These are phyloP conservation scores for Anoplopoma fimbria DNA, from an alignment of 2,113 vertebrate species.

Conservation along the genomic window DNA sequence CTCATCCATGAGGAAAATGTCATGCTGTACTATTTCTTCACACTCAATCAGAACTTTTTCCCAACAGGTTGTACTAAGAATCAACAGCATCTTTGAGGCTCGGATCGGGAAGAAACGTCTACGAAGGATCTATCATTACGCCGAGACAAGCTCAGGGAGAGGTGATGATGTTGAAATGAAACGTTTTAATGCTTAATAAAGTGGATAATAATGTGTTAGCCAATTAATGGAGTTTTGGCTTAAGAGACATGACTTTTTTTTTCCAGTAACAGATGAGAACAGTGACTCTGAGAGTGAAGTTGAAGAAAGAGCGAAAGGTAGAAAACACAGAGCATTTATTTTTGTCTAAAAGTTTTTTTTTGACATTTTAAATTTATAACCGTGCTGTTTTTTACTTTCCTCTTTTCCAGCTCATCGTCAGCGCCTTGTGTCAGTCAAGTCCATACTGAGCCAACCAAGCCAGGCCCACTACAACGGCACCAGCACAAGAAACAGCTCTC, in stretches of 20 bases:
- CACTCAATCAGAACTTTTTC: background rate
- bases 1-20: background rate
- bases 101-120: constrained; percentile 91
- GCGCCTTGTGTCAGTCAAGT: constrained; percentile 88
- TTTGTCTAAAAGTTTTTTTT: background rate
- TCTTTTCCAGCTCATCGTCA: constrained; percentile 86
- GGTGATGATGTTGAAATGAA: constrained; percentile 74
- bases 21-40: background rate
- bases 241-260: background rate
- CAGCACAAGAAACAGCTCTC: constrained; percentile 31
- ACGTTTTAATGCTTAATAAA: no score
- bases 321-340: background rate
- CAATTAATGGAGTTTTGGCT: background rate
- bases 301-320: constrained; percentile 92
- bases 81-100: constrained; percentile 92
- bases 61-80: constrained; percentile 88
- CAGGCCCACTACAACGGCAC: constrained; percentile 57
- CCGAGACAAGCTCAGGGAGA: constrained; percentile 91
- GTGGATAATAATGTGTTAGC: no score
- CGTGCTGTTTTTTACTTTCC: background rate
- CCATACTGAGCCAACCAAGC: constrained; percentile 86
- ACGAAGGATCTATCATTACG: constrained; percentile 89
- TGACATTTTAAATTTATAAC: background rate
- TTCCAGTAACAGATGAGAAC: constrained; percentile 90
- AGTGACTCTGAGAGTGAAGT: constrained; percentile 93